These are phyloP conservation scores for Echinops telfairi DNA, from an alignment of 2,113 vertebrate species.

Conservation along the genomic window DNA sequence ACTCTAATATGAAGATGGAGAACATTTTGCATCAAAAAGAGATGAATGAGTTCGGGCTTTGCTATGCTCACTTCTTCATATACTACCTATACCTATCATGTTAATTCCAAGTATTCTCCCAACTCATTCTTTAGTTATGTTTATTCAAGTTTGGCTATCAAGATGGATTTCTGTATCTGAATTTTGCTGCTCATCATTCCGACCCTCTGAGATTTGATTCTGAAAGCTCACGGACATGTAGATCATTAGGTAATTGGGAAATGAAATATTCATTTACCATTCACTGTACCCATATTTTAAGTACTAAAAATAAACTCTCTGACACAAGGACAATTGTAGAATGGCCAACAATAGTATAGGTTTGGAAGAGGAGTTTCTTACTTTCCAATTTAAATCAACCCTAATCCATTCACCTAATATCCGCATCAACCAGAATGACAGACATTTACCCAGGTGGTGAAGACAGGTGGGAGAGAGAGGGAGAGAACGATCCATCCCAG, in stretches of 20 bases:
- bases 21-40: not conserved
- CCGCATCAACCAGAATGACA: not conserved
- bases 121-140: not conserved
- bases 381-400: not conserved
- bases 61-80: not conserved
- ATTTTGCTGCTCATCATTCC: not conserved
- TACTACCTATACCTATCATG: not conserved
- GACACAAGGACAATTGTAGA: not conserved
- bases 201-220: not conserved
- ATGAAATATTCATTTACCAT: not conserved
- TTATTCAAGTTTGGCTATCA: not conserved
- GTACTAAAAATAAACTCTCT: not conserved
- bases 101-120: not conserved
- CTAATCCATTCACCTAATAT: not conserved
- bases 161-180: not conserved
- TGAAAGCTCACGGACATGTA: not conserved
- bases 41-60: conserved; percentile 27
- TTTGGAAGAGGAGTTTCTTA: not conserved
- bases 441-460: not conserved
- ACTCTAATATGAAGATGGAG: not conserved
- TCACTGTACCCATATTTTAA: not conserved
- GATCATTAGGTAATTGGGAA: not conserved
- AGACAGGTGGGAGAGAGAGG: not conserved
- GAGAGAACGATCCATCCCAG: not conserved
- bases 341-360: conserved; percentile 8